phyloP scores from a whole-genome alignment of 1,140 invertebrate species.

The Medauroidea extradentata region DNA sequence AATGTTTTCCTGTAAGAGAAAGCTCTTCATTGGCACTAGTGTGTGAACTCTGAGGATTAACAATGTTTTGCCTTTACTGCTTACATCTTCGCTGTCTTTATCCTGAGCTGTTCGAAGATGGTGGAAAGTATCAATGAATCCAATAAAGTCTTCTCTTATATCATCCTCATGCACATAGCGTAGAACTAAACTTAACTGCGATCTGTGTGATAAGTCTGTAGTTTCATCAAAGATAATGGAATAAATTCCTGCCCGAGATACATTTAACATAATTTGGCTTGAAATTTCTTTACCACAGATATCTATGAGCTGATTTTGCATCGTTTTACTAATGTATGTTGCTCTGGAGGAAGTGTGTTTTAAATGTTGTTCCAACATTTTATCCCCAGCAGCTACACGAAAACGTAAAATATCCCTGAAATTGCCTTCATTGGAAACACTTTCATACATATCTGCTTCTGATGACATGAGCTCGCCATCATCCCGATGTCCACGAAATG shows the following conservation, averaged over 20 bases:
- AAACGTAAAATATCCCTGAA: slow-evolving; percentile 21
- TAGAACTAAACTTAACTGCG: slow-evolving; percentile 19
- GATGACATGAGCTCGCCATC: slow-evolving; percentile 6
- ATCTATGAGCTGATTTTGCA: slow-evolving; percentile 26
- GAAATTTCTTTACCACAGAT: slow-evolving; percentile 16
- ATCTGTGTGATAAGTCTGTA: slow-evolving; percentile 19
- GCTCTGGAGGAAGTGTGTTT: slow-evolving; percentile 8
- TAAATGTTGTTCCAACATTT: slow-evolving; percentile 18
- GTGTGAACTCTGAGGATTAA: not conserved
- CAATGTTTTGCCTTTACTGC: not conserved
- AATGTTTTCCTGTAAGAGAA: slow-evolving; percentile 18
- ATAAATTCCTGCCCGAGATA: slow-evolving; percentile 13
- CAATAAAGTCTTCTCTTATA: slow-evolving; percentile 25
- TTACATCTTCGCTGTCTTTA: not conserved
- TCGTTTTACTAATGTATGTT: slow-evolving; percentile 20
- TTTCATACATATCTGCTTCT: not conserved
- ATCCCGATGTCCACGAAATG: slow-evolving; percentile 21
- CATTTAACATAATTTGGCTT: slow-evolving; percentile 17
- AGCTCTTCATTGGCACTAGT: slow-evolving; percentile 11
- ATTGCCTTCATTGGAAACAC: slow-evolving; percentile 21
- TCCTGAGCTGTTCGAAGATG: not conserved
- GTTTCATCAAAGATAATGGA: slow-evolving; percentile 23
- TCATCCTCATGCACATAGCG: slow-evolving; percentile 20
- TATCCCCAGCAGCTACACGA: slow-evolving; percentile 21
- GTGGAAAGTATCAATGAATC: slow-evolving; percentile 15